These are phyloP conservation scores for Prorops nasuta DNA, from an alignment of 1,140 invertebrate species.

Conservation along the genomic window DNA sequence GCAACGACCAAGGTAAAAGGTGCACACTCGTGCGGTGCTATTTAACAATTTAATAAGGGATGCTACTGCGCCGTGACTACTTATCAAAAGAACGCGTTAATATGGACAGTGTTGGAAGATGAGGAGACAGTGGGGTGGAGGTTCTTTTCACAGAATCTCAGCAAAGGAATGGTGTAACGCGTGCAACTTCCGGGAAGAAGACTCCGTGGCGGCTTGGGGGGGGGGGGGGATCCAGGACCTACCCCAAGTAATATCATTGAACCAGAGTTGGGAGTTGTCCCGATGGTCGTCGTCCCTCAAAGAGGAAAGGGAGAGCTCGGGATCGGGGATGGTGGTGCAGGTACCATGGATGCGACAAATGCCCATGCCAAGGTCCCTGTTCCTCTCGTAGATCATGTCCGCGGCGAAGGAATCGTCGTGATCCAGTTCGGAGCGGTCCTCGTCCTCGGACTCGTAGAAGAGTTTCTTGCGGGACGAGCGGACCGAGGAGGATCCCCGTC, in stretches of 20 bases:
- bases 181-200: no score
- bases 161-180: no score
- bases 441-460: slow-evolving; percentile 30
- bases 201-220: no score
- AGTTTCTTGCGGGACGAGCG: slow-evolving; percentile 35
- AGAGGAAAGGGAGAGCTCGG: slow-evolving; percentile 35
- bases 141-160: no score
- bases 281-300: slow-evolving; percentile 30
- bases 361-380: slow-evolving; percentile 19
- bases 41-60: no score
- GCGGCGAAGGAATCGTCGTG: slow-evolving; percentile 36
- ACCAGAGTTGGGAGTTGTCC: slow-evolving; percentile 40
- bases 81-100: no score
- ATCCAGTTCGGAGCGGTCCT: slow-evolving; percentile 40
- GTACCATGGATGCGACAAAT: slow-evolving; percentile 45
- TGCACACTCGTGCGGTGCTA: no score
- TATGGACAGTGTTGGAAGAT: no score
- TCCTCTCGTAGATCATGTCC: slow-evolving; percentile 38
- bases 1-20: no score
- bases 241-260: slow-evolving; percentile 55
- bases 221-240: no score
- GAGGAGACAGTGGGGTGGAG: no score
- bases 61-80: no score
- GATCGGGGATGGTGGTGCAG: slow-evolving; percentile 30
- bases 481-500: slow-evolving; percentile 21